Percentiles rank a stretch among this genome's conserved stretches.
These are phyloP conservation scores for Thyatira batis DNA, from an alignment of 2,888 invertebrate genomes.

Conservation along the genomic window DNA sequence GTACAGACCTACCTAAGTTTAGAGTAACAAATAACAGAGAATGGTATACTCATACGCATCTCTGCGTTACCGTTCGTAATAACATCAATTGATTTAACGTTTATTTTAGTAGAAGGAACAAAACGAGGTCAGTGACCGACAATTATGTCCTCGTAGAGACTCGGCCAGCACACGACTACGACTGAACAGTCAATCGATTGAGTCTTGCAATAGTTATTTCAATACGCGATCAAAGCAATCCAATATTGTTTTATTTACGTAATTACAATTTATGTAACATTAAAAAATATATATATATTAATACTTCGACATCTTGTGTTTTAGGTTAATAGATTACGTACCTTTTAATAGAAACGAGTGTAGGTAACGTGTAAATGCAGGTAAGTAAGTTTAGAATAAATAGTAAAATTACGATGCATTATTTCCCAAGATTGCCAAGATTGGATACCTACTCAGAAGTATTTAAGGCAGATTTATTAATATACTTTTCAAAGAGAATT, in stretches of 20 bases:
- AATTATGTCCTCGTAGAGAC: constrained; percentile 78
- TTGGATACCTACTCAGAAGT: neutral
- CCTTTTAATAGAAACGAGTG: too few relatives aligned
- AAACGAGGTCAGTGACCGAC: constrained; percentile 78
- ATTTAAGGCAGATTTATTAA: constrained; percentile 44
- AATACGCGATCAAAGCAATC: neutral
- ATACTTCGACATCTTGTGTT: too few relatives aligned
- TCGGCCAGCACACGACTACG: constrained; percentile 36
- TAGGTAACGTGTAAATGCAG: neutral
- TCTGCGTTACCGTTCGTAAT: constrained; percentile 76
- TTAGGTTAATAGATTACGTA: too few relatives aligned
- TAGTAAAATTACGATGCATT: constrained; percentile 17
- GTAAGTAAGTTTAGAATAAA: neutral
- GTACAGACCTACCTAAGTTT: too few relatives aligned
- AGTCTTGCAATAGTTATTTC: constrained; percentile 6
- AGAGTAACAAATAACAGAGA: neutral
- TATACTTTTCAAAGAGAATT: constrained; percentile 65
- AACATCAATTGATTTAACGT: constrained; percentile 81
- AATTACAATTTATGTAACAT: neutral
- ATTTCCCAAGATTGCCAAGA: constrained; percentile 13
- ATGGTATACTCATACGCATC: constrained; percentile 45
- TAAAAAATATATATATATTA: too few relatives aligned
- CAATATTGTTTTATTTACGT: neutral
- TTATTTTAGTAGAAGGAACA: constrained; percentile 78
- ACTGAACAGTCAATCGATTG: constrained; percentile 6